Conservation (phyloP, 2,113 vertebrate genomes). For the Pelodiscus sinensis region DNA sequence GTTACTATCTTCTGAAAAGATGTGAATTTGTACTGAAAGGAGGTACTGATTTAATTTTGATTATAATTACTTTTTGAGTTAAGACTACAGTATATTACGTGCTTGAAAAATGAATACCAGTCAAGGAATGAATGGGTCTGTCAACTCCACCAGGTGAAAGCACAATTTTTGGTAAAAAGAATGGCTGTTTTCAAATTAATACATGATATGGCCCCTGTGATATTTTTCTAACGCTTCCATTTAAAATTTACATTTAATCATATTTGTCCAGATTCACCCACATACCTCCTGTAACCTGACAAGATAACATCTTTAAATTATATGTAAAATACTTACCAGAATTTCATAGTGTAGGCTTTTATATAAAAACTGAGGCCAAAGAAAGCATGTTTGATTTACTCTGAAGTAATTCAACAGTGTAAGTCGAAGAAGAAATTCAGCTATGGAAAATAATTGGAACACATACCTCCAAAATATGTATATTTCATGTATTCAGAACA, state of each 20-base stretch:
- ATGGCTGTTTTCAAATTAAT: neutral
- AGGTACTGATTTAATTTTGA: neutral
- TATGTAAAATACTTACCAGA: slow-evolving; percentile 1
- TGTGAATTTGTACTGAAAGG: neutral
- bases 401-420: slow-evolving; percentile 33
- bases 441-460: neutral
- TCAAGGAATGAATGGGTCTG: neutral
- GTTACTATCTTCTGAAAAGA: slow-evolving; percentile 1
- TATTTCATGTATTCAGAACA: neutral
- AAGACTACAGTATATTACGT: neutral
- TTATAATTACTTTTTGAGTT: slow-evolving; percentile 15
- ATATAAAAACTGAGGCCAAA: neutral
- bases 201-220: neutral
- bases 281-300: slow-evolving; percentile 57
- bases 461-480: neutral
- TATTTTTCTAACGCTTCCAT: neutral
- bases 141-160: neutral
- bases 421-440: neutral
- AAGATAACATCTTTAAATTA: slow-evolving; percentile 65
- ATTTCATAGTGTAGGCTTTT: neutral
- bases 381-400: slow-evolving; percentile 42
- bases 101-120: slow-evolving; percentile 26
- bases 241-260: slow-evolving; percentile 64
- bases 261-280: slow-evolving; percentile 64
- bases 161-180: neutral